Conservation (phyloP, 1,140 invertebrate genomes). For the Drosophila equinoxialis region DNA sequence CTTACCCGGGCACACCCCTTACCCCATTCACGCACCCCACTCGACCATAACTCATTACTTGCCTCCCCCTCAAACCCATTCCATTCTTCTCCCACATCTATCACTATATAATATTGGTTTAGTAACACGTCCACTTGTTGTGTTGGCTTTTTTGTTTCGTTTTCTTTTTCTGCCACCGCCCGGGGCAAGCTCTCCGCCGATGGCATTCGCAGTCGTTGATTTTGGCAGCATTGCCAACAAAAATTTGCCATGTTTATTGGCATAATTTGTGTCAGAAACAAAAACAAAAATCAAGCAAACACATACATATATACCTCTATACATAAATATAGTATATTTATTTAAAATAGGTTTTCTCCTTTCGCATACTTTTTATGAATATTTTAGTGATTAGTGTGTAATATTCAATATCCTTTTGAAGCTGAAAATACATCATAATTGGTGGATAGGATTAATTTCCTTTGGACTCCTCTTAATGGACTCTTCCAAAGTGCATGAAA, state of each 20-base stretch:
- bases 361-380: conserved; percentile 20
- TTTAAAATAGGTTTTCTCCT: conserved; percentile 28
- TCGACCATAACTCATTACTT: background rate
- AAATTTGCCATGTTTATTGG: conserved; percentile 63
- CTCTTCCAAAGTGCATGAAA: too few species aligned
- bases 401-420: too few species aligned
- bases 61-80: background rate
- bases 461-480: too few species aligned
- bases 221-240: conserved; percentile 30
- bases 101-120: conserved; percentile 19
- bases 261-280: conserved; percentile 65
- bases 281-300: conserved; percentile 14
- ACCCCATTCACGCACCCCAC: background rate
- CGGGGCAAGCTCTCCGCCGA: conserved; percentile 20
- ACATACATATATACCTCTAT: conserved; percentile 20
- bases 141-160: conserved; percentile 35
- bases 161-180: conserved; percentile 30
- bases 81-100: background rate
- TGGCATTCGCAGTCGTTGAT: conserved; percentile 7
- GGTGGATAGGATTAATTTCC: too few species aligned
- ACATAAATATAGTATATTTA: conserved; percentile 22
- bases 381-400: conserved; percentile 1
- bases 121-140: conserved; percentile 64
- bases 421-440: too few species aligned
- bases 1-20: background rate